These are phyloP conservation scores for Eulemur macaco DNA, from an alignment of 2,113 vertebrate species.

Conservation along the genomic window DNA sequence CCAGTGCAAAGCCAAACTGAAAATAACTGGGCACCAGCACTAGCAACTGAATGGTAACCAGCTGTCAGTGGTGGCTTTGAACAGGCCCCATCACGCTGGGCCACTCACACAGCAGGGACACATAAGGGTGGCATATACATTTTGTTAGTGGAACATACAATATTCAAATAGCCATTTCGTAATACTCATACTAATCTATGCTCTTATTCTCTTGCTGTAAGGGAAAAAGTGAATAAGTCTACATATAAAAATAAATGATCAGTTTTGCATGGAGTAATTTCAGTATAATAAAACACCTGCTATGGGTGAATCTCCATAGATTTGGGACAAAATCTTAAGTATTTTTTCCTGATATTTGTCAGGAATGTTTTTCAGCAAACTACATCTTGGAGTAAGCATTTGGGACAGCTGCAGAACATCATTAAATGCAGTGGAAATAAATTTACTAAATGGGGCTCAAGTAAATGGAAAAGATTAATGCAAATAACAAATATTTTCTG, in stretches of 20 bases:
- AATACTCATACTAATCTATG: background rate
- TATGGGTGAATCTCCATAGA: background rate
- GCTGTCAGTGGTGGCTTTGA: conserved; percentile 42
- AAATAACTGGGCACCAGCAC: conserved; percentile 42
- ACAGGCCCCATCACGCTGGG: background rate
- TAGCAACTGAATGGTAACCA: conserved; percentile 51
- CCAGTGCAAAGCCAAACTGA: background rate
- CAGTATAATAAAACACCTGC: background rate
- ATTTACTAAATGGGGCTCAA: background rate
- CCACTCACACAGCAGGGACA: background rate
- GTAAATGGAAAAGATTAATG: background rate
- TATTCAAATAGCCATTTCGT: background rate
- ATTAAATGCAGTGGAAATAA: background rate
- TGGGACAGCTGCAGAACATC: background rate
- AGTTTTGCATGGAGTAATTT: background rate
- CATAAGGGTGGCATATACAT: background rate
- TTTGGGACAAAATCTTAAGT: background rate
- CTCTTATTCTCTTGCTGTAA: background rate
- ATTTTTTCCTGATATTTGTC: background rate
- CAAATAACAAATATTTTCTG: background rate
- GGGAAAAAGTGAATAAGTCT: background rate
- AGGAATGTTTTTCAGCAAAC: background rate
- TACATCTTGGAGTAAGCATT: background rate
- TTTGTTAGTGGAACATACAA: background rate
- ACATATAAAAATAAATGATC: background rate